A percentile compares a stretch with the other conserved stretches of the same genome.
phyloP scores from a whole-genome alignment of 2,797 vertebrate genomes.

The Pempheris klunzingeri region DNA sequence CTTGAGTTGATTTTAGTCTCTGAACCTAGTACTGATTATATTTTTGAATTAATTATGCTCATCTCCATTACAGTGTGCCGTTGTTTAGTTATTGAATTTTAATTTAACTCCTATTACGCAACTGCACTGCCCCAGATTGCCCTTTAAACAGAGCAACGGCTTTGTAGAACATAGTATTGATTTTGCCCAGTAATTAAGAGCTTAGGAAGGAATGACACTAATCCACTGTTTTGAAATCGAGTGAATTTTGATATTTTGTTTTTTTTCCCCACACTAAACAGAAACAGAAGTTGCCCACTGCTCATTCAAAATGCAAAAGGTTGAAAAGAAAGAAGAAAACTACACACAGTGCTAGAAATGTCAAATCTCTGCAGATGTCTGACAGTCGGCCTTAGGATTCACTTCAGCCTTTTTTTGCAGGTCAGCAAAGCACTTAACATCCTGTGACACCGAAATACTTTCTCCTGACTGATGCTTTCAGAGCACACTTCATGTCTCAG shows the following conservation, averaged over 20 bases:
- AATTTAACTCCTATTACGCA: slow-evolving; percentile 3
- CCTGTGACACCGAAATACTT: not conserved
- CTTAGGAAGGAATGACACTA: not conserved
- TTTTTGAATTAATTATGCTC: slow-evolving; percentile 11
- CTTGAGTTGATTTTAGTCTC: not conserved
- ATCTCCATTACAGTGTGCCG: slow-evolving; percentile 7
- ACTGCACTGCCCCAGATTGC: slow-evolving; percentile 6
- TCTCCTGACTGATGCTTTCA: slow-evolving; percentile 1
- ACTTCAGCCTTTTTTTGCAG: not conserved
- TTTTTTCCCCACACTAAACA: no score
- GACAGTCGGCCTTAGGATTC: slow-evolving; percentile 6
- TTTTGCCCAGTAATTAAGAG: slow-evolving; percentile 3
- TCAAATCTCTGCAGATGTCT: slow-evolving; percentile 31
- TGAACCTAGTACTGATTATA: not conserved
- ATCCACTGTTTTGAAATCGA: slow-evolving; percentile 3
- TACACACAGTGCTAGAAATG: not conserved
- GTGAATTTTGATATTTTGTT: not conserved
- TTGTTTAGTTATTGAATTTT: slow-evolving; percentile 26
- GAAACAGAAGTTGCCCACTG: not conserved
- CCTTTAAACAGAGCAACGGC: not conserved
- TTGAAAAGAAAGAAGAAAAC: slow-evolving; percentile 1
- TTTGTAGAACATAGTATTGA: not conserved
- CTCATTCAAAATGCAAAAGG: slow-evolving; percentile 38
- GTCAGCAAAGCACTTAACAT: slow-evolving; percentile 20
- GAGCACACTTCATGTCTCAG: not conserved